Evolutionary conservation across 2,113 vertebrate species (phyloP).

Genomic region (Pandion haliaetus): DNA sequence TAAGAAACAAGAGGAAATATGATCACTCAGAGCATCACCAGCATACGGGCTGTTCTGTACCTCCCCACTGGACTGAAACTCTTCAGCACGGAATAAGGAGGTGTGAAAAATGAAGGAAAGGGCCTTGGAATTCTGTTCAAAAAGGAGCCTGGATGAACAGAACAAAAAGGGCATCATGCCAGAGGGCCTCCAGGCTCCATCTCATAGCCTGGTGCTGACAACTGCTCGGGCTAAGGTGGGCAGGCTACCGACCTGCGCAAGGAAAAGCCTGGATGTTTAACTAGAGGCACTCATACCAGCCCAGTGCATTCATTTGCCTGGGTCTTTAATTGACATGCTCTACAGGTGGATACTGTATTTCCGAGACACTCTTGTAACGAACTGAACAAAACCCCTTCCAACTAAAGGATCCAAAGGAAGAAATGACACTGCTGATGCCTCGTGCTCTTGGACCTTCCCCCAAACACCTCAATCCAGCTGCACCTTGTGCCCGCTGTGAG

Average conservation of each 20-base stretch:
- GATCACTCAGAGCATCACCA: background rate
- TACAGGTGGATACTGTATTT: background rate
- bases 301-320: fast-evolving
- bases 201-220: background rate
- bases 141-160: background rate
- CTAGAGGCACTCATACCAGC: background rate
- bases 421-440: background rate
- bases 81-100: background rate
- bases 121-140: background rate
- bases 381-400: background rate
- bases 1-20: background rate
- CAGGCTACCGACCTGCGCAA: background rate
- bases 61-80: background rate
- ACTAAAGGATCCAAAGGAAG: background rate
- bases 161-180: background rate
- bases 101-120: background rate
- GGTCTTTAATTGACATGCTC: background rate
- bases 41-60: background rate
- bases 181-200: background rate
- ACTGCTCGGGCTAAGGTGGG: background rate
- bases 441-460: background rate
- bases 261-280: background rate
- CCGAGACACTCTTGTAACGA: background rate
- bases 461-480: background rate
- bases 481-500: background rate